phyloP scores from a whole-genome alignment of 2,797 vertebrate genomes.

The Natrix natrix region DNA sequence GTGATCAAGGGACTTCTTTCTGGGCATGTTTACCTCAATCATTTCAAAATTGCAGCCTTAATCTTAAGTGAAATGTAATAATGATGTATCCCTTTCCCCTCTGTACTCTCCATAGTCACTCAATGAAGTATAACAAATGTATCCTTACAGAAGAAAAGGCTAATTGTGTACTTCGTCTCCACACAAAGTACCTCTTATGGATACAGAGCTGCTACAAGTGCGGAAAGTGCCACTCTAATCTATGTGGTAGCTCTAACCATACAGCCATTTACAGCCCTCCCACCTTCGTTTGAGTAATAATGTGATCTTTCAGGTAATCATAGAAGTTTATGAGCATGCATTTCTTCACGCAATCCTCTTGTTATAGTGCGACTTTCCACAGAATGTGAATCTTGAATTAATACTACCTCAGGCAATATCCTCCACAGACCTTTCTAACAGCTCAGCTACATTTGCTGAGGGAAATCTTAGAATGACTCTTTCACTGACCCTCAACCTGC shows the following conservation, averaged over 20 bases:
- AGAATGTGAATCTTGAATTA: not conserved
- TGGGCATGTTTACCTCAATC: not conserved
- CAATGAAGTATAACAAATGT: not conserved
- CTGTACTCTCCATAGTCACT: not conserved
- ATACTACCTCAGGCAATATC: not conserved
- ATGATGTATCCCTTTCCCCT: not conserved
- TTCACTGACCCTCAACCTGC: slow-evolving; percentile 10
- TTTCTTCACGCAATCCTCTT: not conserved
- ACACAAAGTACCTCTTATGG: not conserved
- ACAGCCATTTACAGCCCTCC: slow-evolving; percentile 1
- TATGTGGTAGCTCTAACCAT: not conserved
- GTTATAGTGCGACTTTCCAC: not conserved
- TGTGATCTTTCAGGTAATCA: not conserved
- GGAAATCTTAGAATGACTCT: slow-evolving; percentile 14
- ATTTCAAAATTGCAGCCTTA: not conserved
- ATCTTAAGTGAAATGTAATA: not conserved
- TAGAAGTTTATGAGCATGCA: not conserved
- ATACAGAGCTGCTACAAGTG: not conserved
- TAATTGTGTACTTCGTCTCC: not conserved
- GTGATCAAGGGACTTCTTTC: not conserved
- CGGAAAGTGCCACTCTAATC: not conserved
- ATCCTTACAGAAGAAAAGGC: not conserved
- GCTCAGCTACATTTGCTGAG: not conserved
- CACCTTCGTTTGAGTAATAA: not conserved
- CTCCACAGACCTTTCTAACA: not conserved